Evolutionary conservation across 1,140 invertebrate species (phyloP).

Genomic region (Caenorhabditis remanei): DNA sequence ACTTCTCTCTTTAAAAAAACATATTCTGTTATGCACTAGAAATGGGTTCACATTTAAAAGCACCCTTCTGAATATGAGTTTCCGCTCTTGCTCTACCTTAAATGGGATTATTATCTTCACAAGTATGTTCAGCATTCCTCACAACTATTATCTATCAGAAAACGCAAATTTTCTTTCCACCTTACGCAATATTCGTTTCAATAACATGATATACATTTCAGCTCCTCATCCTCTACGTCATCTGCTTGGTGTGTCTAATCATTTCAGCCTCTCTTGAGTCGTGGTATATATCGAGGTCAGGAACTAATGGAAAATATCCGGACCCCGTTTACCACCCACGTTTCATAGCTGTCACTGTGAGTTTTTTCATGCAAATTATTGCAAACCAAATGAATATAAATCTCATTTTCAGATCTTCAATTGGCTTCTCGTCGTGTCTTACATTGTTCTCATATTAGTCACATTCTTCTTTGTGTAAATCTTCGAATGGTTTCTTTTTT

Average conservation of each 20-base stretch:
- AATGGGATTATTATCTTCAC: no score
- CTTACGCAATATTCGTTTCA: not conserved
- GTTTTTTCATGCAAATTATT: not conserved
- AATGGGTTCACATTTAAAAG: no score
- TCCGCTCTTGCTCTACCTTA: no score
- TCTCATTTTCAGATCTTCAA: conserved; percentile 56
- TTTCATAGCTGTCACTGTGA: conserved; percentile 59
- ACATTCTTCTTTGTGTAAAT: conserved; percentile 58
- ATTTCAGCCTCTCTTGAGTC: conserved; percentile 59
- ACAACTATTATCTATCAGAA: no score
- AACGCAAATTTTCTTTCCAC: no score
- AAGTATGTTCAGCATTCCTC: no score
- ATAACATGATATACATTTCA: conserved; percentile 38
- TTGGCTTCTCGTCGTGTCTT: conserved; percentile 55
- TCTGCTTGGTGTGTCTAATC: conserved; percentile 43
- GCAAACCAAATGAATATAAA: not conserved
- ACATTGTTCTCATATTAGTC: conserved; percentile 53
- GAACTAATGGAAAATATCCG: not conserved
- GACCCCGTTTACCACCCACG: conserved; percentile 45
- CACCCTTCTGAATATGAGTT: no score
- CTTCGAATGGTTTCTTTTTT: not conserved
- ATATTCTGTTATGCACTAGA: no score
- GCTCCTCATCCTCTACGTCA: conserved; percentile 58
- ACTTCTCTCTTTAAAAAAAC: no score
- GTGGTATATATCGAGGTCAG: conserved; percentile 53